Percentiles rank a stretch among this genome's conserved stretches.
Conservation (phyloP, 2,113 vertebrate genomes). For the Cheirogaleus medius region DNA sequence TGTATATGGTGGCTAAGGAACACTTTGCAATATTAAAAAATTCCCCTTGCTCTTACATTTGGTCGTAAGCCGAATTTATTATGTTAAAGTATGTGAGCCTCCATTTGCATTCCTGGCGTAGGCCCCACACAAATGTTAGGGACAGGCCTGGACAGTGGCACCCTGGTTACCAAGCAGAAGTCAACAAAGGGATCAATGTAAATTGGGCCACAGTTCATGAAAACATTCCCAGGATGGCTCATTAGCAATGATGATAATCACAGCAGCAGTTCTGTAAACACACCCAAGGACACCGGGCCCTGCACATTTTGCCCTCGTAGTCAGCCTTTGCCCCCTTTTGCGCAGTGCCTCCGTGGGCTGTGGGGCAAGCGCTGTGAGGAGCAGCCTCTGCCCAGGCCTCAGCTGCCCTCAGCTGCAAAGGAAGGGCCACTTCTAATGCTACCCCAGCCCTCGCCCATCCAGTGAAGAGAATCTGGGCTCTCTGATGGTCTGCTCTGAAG, state of each 20-base stretch:
- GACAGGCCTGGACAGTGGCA: neutral
- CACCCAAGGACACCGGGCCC: neutral
- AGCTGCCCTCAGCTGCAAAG: neutral
- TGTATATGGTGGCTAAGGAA: neutral
- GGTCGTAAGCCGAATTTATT: neutral
- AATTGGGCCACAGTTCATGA: slow-evolving; percentile 42
- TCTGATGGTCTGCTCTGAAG: neutral
- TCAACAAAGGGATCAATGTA: neutral
- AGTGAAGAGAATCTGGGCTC: neutral
- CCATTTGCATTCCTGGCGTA: neutral
- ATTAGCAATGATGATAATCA: neutral
- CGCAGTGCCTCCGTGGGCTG: neutral
- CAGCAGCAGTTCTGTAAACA: neutral
- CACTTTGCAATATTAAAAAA: neutral
- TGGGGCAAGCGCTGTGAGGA: neutral
- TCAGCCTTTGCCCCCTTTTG: neutral
- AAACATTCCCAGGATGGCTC: neutral
- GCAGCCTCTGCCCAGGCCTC: neutral
- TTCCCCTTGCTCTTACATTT: neutral
- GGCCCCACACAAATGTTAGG: neutral
- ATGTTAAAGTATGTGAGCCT: neutral
- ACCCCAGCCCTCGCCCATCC: neutral
- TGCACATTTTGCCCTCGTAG: neutral
- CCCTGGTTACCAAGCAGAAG: slow-evolving; percentile 5
- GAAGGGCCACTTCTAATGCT: neutral